phyloP scores from a whole-genome alignment of 2,113 vertebrate species.

The Tetrax tetrax region DNA sequence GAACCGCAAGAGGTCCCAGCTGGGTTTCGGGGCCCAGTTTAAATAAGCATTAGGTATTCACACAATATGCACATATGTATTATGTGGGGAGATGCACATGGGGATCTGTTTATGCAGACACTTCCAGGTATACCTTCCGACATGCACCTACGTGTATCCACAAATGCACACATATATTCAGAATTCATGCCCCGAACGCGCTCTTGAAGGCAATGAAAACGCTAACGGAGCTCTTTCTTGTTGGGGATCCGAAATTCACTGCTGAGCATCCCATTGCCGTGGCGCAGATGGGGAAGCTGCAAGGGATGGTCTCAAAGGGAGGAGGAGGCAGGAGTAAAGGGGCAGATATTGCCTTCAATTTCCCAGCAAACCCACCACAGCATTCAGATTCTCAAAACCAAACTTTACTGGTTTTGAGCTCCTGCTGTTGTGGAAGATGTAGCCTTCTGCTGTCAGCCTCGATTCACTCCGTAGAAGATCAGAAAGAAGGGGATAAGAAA shows the following conservation, averaged over 20 bases:
- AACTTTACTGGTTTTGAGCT: not conserved
- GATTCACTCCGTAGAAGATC: not conserved
- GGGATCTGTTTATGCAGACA: not conserved
- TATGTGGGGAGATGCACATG: not conserved
- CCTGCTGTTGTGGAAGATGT: not conserved
- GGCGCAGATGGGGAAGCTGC: not conserved
- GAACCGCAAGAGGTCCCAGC: conserved; percentile 14
- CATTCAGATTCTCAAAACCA: not conserved
- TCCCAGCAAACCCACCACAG: not conserved
- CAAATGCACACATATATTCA: accelerated
- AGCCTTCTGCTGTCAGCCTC: not conserved
- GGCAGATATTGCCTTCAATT: accelerated
- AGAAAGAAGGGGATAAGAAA: not conserved
- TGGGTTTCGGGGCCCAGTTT: not conserved
- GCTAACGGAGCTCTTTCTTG: not conserved
- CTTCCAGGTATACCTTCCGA: not conserved
- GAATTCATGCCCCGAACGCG: not conserved
- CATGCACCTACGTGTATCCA: not conserved
- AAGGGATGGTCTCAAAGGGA: not conserved
- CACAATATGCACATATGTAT: not conserved
- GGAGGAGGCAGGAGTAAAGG: not conserved
- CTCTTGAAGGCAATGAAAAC: not conserved
- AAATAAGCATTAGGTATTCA: conserved; percentile 27
- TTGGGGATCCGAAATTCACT: not conserved
- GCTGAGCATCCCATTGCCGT: not conserved